Base-by-base conservation (phyloP, 2,113 vertebrate genomes). In the Ptilorrhoa leucosticta region DNA sequence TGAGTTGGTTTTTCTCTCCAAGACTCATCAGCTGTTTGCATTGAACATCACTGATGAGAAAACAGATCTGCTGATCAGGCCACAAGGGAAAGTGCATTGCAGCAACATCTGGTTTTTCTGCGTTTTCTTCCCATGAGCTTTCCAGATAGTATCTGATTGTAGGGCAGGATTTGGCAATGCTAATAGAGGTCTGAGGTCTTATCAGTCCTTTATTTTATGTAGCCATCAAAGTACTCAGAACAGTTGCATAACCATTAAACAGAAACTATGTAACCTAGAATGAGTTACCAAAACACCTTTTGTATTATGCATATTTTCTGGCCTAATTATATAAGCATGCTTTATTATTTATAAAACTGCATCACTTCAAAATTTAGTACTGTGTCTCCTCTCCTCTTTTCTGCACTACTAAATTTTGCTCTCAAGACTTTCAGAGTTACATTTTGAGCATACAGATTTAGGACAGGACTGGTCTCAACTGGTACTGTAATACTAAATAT, bases 401-500 rank as follows among this genome's bases (percentile, higher is more conserved):
- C 53, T 94, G 69, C n/a, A 54, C 73, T 87, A 78, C 78, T 97
- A 92, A 91, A 92, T 97, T 96, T 97, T 96, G 53, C 69, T 95
- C 58, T 81, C 64, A 94, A 90, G 60, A 72, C 61, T 96, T 97
- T 78, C 58, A 77, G 82, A 97, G 73, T 50, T 82, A 40, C 60
- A 13, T 91, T 83, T 94, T 85, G 75, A 95, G 81, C 69, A 35
- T 93, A 56, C 56, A 73, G 81, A 96, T 97, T 94, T 91, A 96
- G 88, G 83, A 80, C 82, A 93, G 71, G 63, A 70, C 56, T 68
- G 39, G 50, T 97, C 92, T 95, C 89, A 91, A 96, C 61, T 94
- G 89, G 42, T 73, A 79, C 83, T 83, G 24, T 93, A 95, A 86
- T 71, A 91, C 96, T 96, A 96, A 97, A 96, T 97, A 97, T 97